Percentiles rank a stretch among this genome's conserved stretches.
Conservation (phyloP, 2,113 vertebrate species). For the Orthonyx spaldingii region DNA sequence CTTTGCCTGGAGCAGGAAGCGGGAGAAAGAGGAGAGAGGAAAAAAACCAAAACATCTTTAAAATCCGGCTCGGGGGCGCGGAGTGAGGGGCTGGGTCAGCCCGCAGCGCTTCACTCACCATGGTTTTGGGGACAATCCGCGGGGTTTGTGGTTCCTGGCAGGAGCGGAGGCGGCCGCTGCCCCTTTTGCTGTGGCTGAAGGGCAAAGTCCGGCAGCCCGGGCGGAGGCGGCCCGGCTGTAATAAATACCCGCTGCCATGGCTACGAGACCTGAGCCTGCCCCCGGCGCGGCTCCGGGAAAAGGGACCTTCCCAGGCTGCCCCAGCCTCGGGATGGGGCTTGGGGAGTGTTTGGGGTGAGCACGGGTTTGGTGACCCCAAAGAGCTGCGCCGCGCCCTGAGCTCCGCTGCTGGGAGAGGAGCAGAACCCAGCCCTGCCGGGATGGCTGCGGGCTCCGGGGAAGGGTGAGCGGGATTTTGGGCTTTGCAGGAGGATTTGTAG, state of each 20-base stretch:
- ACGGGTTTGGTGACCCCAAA: not conserved
- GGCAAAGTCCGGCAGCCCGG: slow-evolving; percentile 63
- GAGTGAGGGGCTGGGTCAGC: not conserved
- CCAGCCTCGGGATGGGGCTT: accelerated
- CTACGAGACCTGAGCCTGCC: not conserved
- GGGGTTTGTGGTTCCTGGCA: accelerated
- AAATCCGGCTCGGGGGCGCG: not conserved
- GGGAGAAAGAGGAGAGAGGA: too few relatives aligned
- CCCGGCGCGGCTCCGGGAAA: not conserved
- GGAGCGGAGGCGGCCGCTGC: not conserved
- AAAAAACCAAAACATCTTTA: not conserved
- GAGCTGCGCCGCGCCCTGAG: not conserved
- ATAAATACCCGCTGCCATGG: slow-evolving; percentile 68
- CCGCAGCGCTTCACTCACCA: slow-evolving; percentile 36
- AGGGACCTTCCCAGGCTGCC: not conserved
- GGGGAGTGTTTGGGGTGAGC: not conserved
- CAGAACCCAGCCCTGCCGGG: not conserved
- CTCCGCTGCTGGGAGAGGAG: not conserved
- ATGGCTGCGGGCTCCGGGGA: not conserved
- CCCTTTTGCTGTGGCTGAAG: not conserved
- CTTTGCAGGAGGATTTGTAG: not conserved
- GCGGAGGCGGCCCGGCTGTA: slow-evolving; percentile 19
- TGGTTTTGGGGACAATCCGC: not conserved
- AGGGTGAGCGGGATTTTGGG: not conserved
- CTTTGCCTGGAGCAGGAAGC: slow-evolving; percentile 76